Base-by-base conservation (phyloP, 2,888 invertebrate species). In the Pedicia rivosa region DNA sequence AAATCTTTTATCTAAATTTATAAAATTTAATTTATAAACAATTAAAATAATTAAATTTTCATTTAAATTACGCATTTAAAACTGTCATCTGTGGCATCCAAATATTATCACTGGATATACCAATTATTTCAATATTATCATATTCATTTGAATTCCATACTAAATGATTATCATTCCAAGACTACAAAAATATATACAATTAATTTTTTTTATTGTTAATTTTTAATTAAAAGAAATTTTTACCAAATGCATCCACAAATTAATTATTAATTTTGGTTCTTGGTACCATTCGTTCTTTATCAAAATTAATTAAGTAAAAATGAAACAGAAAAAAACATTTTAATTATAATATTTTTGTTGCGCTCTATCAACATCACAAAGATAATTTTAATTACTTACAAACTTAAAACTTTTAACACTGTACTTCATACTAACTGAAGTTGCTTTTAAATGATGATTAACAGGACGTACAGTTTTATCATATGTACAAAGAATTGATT, bases 11-110 rank as follows among this genome's bases (percentile, higher is more conserved):
- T 17, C 19, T n/a, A 29, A 7, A n/a, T n/a, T n/a, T n/a, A n/a
- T n/a, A n/a, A n/a, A n/a, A n/a, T n/a, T n/a, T n/a, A n/a, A n/a
- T n/a, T n/a, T n/a, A n/a, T n/a, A n/a, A n/a, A n/a, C n/a, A 8
- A n/a, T 22, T 20, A 16, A 12, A 32, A n/a, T 3, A 8, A 15
- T 9, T 22, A 15, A 17, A 29, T 15, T 15, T 3, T 25, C 7
- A 12, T 25, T 5, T 15, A 9, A 16, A 56, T 58, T 56, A 68
- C 70, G 71, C 68, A 48, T 84, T 84, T 47, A 77, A 82, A 13
- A 83, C 56, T 1, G 80, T 70, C 49, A 87, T 63, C 47, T 77
- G 75, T 1, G 86, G 86, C 8, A 71, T 64, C 86, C 87, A 87
- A 36, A 87, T 66, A 40, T 74, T 66, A 37, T 67, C 64, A 45